A percentile compares a stretch with the other conserved stretches of the same genome.
Conservation (phyloP, 2,797 vertebrate genomes). For the Danio tinwini region DNA sequence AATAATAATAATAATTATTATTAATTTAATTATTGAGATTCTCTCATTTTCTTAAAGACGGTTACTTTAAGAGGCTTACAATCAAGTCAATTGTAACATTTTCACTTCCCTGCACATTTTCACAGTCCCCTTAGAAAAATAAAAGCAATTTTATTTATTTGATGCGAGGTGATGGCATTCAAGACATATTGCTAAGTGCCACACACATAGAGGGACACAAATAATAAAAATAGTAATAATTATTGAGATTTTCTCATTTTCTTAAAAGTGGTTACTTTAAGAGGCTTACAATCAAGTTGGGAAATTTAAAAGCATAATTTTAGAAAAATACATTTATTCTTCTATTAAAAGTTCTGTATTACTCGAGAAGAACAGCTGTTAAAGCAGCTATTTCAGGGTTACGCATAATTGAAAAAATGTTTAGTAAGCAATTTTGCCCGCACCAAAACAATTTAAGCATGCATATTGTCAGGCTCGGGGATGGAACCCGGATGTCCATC, state of each 20-base stretch:
- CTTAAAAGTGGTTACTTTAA: neutral
- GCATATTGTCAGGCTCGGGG: too few relatives aligned
- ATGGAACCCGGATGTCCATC: too few relatives aligned
- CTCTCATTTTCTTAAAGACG: too few relatives aligned
- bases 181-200: neutral
- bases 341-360: neutral
- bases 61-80: neutral
- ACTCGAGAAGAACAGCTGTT: neutral
- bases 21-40: too few relatives aligned
- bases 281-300: neutral
- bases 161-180: neutral
- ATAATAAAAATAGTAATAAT: too few relatives aligned
- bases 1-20: too few relatives aligned
- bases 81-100: too few relatives aligned
- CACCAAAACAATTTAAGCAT: too few relatives aligned
- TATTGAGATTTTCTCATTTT: too few relatives aligned
- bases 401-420: neutral
- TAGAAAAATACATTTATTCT: neutral
- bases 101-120: neutral
- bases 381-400: neutral
- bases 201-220: neutral
- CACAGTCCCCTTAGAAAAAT: neutral
- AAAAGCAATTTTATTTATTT: neutral
- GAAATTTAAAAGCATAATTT: neutral
- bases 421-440: neutral